phyloP scores from a whole-genome alignment of 2,797 vertebrate species.

The Lutjanus argentimaculatus region DNA sequence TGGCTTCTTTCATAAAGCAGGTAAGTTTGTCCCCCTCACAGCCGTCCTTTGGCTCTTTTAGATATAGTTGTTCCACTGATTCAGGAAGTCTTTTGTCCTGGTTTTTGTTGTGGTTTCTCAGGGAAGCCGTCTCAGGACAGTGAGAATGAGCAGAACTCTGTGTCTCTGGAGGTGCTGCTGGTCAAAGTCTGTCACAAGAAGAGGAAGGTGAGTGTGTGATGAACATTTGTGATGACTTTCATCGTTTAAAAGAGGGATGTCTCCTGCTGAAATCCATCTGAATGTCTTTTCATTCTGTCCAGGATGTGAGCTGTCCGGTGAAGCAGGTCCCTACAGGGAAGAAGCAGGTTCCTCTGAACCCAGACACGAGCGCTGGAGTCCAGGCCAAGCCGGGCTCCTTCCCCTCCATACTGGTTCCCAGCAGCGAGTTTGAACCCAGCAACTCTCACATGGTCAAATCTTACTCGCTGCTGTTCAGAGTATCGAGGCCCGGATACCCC shows the following conservation, averaged over 20 bases:
- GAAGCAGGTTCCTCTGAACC: conserved; percentile 99
- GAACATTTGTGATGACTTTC: not conserved
- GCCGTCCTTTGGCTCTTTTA: not conserved
- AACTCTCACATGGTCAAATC: conserved; percentile 99
- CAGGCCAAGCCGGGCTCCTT: conserved; percentile 92
- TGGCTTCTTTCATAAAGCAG: conserved; percentile 98
- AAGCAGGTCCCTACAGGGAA: conserved; percentile 98
- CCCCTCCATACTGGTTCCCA: conserved; percentile 94
- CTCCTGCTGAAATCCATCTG: not conserved
- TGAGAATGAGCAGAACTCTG: conserved; percentile 98
- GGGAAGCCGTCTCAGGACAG: conserved; percentile 96
- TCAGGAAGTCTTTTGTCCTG: not conserved
- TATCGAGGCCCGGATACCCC: conserved; percentile 70
- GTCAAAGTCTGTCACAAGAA: conserved; percentile 99
- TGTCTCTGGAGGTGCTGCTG: conserved; percentile 97
- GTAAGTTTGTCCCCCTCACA: conserved; percentile 81
- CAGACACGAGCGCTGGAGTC: conserved; percentile 86
- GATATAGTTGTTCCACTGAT: not conserved
- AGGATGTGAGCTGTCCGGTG: conserved; percentile 99
- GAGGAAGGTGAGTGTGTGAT: conserved; percentile 90
- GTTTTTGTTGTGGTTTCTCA: conserved; percentile 62
- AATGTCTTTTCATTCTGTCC: conserved; percentile 42
- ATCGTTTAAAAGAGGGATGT: not conserved
- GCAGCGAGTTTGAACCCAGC: conserved; percentile 98
- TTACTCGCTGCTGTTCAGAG: conserved; percentile 96